Base-by-base conservation (phyloP, 1,140 invertebrate species). In the Cydia amplana region DNA sequence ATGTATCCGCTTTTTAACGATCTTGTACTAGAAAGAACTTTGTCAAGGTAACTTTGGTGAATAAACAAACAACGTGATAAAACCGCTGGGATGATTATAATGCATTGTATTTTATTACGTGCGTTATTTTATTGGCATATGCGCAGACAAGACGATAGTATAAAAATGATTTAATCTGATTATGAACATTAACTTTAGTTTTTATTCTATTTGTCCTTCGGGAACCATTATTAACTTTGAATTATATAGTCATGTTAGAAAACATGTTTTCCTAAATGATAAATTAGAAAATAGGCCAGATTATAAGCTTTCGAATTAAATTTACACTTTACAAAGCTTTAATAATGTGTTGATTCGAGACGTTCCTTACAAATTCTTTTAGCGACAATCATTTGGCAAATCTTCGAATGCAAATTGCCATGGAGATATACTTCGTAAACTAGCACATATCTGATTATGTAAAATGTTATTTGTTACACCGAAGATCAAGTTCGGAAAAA, bases 391-490 rank as follows among this genome's bases (percentile, higher is more conserved):
- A 7, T 51, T 51, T 51, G 49, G 49, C n/a, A 51, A 51, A 51
- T 51, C 49, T 51, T 18, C 49, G 49, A 51, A 5, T 9, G 55
- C 9, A 60, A 55, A 23, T 60, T 20, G 6, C 18, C 18, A 9
- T n/a, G n/a, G n/a, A 3, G 18, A 60, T 23, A 60, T 60, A 60
- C 20, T 60, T 7, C 18, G 5, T 1, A 23, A 60, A 60, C 55
- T 20, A 43, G 32, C 65, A 36, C 16, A 36, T 36, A 70, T 70
- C n/a, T 70, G 16, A 70, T 70, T 70, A 70, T 70, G 32, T 70
- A 70, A 70, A 70, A 36, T n/a, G 65, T 60, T 23, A 23, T 60
- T 60, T 60, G 18, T 70, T 70, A 65, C 64, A n/a, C 7, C 32
- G 16, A 40, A 70, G 36, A 18, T 70, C 65, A 40, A 70, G 65